Base-by-base conservation (phyloP, 1,140 invertebrate species). In the Pseudoatta argentina region DNA sequence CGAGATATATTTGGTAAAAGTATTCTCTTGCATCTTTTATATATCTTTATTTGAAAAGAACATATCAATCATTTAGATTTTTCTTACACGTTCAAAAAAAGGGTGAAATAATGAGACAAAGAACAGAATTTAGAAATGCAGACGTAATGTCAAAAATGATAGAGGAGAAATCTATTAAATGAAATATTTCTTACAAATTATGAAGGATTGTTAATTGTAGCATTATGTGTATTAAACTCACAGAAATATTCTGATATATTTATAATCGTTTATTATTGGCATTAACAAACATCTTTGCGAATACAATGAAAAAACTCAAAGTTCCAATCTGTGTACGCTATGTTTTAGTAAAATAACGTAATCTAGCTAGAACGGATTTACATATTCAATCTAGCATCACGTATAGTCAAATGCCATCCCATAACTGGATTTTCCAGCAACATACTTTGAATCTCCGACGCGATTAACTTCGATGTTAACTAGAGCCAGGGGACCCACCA, bases 21-120 rank as follows among this genome's bases (percentile, higher is more conserved):
- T 81, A 86, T 86, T 87, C 78, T 90, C 89, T 76, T 88, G 83
- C 67, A 88, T 87, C 89, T 90, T 44, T 90, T 87, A 90, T 69
- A 69, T 69, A 69, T 90, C 87, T 86, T 69, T 91, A 83, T 88
- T 85, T 64, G 82, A 88, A 86, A 75, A 78, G 75, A 88, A 88
- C 53, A 66, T 87, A 91, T 90, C 89, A 85, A 91, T 91, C 89
- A 91, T 79, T 69, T 75, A 64, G 83, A 86, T 86, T 44, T 57
- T 27, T 79, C 78, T 85, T n/a, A 77, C 75, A 90, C 55, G 61
- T 76, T 12, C 10, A 55, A 79, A 87, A 66, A 16, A 61, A 61
- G 8, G 55, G 21, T 24, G 30, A 24, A 72, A 66, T 53, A 85
- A 81, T 39, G 39, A 72, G 63, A 53, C 72, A 66, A 69, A 75